Evolutionary conservation across 35 echinoderm and acorn worm species (phyloP).

Genomic region (Hemicentrotus pulcherrimus): DNA sequence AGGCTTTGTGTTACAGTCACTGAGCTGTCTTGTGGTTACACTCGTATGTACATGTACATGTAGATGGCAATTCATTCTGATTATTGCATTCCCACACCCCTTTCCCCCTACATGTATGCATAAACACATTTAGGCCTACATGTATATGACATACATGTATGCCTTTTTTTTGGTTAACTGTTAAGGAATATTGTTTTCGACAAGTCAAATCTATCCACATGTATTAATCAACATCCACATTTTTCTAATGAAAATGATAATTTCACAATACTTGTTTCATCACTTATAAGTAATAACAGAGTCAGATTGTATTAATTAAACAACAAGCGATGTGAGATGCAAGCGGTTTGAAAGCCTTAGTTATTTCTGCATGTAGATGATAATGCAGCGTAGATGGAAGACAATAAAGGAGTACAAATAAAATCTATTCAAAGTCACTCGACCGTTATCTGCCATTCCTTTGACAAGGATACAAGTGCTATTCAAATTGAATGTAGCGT

Average conservation of each 20-base stretch:
- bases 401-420: background rate
- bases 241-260: background rate
- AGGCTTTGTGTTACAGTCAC: background rate
- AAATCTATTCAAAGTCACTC: background rate
- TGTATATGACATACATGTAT: too few species aligned
- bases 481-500: background rate
- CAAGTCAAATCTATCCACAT: background rate
- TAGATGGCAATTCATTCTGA: background rate
- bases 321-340: background rate
- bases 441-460: background rate
- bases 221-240: background rate
- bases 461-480: conserved; percentile 10
- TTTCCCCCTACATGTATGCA: background rate
- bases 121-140: too few species aligned
- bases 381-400: background rate
- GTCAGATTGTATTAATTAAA: background rate
- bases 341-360: background rate
- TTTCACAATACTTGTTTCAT: background rate
- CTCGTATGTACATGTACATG: background rate
- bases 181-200: too few species aligned
- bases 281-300: background rate
- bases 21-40: background rate
- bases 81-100: background rate
- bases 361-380: background rate
- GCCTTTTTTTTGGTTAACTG: too few species aligned